Conservation (phyloP, 23 tunicate species). For the Trididemnum clinides region DNA sequence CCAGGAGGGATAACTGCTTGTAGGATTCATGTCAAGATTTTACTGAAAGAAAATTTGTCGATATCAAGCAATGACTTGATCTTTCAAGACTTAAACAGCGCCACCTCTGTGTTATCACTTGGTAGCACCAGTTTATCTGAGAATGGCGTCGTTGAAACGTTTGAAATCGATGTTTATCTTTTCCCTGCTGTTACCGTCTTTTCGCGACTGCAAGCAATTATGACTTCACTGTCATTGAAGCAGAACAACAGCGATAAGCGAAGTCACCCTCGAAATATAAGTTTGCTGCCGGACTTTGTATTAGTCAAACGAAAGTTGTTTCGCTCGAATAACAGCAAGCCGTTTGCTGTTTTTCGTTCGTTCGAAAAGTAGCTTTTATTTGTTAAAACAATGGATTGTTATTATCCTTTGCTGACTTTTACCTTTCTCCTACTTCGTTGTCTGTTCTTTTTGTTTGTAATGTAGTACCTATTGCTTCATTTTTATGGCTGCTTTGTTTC, state of each 20-base stretch:
- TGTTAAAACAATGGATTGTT: too few relatives aligned
- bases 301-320: slow-evolving; percentile 41
- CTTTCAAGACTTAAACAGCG: not conserved
- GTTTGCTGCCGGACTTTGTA: slow-evolving; percentile 30
- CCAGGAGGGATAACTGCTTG: slow-evolving; percentile 44
- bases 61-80: not conserved
- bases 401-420: too few relatives aligned
- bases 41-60: not conserved
- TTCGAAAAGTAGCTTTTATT: not conserved
- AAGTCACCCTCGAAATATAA: not conserved
- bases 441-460: too few relatives aligned
- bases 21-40: slow-evolving; percentile 8
- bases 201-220: slow-evolving; percentile 25
- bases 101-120: not conserved
- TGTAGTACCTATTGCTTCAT: too few relatives aligned
- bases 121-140: slow-evolving; percentile 33
- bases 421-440: too few relatives aligned
- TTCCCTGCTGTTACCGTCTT: slow-evolving; percentile 33
- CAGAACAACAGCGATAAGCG: not conserved
- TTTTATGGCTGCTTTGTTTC: too few relatives aligned
- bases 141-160: slow-evolving; percentile 7
- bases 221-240: not conserved
- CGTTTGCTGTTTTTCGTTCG: slow-evolving; percentile 7
- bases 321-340: slow-evolving; percentile 35
- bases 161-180: slow-evolving; percentile 43